These are phyloP conservation scores for Pammene aurita DNA, from an alignment of 2,888 invertebrate species.

Conservation along the genomic window DNA sequence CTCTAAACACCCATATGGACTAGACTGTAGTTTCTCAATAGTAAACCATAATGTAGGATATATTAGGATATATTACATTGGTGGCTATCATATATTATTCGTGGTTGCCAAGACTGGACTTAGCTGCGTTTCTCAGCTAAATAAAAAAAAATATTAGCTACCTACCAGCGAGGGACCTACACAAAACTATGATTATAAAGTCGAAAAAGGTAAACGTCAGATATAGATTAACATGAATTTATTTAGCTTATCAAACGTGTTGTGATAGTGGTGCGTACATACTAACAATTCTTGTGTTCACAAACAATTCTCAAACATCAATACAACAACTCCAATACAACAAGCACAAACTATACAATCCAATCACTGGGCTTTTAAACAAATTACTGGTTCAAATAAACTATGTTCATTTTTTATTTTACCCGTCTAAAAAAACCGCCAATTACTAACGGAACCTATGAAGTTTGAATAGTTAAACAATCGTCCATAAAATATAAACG, in stretches of 20 bases:
- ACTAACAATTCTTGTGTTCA: conserved; percentile 74
- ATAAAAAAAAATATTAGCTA: no score
- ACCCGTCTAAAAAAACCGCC: conserved; percentile 27
- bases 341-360: conserved; percentile 56
- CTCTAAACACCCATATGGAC: no score
- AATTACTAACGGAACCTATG: conserved; percentile 12
- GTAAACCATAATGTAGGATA: no score
- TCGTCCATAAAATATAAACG: conserved; percentile 29
- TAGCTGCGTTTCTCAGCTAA: no score
- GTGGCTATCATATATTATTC: no score
- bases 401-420: conserved; percentile 18
- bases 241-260: conserved; percentile 79
- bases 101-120: no score
- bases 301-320: conserved; percentile 66
- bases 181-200: background rate
- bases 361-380: conserved; percentile 24
- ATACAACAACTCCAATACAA: conserved; percentile 61
- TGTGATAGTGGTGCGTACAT: conserved; percentile 76
- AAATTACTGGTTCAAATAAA: conserved; percentile 27
- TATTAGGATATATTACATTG: no score
- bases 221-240: conserved; percentile 78
- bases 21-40: no score
- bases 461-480: conserved; percentile 28
- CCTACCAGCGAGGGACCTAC: no score
- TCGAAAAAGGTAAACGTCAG: conserved; percentile 30